phyloP scores from a whole-genome alignment of 1,140 invertebrate genomes.

The Camponotus floridanus region DNA sequence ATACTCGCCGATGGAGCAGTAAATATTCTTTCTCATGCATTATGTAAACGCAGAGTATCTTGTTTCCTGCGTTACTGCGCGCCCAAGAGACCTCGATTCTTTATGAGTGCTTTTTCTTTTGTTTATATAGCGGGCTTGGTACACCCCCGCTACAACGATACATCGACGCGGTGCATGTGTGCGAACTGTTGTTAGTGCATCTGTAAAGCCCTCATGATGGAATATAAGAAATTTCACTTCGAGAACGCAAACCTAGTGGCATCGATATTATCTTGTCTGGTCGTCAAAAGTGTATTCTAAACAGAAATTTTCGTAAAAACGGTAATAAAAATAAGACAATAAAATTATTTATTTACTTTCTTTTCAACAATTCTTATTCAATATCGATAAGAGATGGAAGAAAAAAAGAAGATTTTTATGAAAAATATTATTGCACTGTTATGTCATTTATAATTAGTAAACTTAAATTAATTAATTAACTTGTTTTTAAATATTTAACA shows the following conservation, averaged over 20 bases:
- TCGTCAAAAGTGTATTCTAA: not conserved
- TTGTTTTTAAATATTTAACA: constrained; percentile 13
- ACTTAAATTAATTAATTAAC: constrained; percentile 16
- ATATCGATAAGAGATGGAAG: not conserved
- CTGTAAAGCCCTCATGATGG: constrained; percentile 75
- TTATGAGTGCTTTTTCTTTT: constrained; percentile 80
- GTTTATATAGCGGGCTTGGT: constrained; percentile 72
- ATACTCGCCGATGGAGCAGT: constrained; percentile 56
- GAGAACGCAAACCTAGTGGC: not conserved
- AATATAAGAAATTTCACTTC: constrained; percentile 38
- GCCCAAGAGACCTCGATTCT: constrained; percentile 74
- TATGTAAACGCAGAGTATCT: constrained; percentile 81
- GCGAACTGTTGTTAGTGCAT: constrained; percentile 72
- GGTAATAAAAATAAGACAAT: not conserved
- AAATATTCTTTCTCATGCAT: constrained; percentile 73
- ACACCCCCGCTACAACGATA: not conserved
- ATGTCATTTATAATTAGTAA: not conserved
- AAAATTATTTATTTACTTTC: not conserved
- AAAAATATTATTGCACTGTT: constrained; percentile 8
- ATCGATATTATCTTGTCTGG: constrained; percentile 4
- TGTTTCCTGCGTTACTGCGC: constrained; percentile 72
- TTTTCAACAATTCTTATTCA: not conserved
- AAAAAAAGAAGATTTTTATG: not conserved
- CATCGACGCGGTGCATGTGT: constrained; percentile 61
- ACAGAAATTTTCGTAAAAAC: not conserved